Evolutionary conservation across 2,113 vertebrate species (phyloP), one percentile per base, ranked within the genome.

Genomic region (Perca flavescens): DNA sequence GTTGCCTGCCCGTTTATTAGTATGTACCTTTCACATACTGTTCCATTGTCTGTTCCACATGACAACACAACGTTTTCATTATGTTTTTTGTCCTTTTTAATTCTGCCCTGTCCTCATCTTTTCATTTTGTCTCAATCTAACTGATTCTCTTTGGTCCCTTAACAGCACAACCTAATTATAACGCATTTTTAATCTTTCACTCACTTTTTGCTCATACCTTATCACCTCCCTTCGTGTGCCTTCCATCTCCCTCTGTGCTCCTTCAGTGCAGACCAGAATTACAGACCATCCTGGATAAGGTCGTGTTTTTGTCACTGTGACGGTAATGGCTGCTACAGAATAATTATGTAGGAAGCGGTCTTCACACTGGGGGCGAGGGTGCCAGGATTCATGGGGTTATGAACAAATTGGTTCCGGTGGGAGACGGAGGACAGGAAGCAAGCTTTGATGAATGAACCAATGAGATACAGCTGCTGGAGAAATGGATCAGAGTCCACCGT

Each of bases 351-450:
- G 81, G 85, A 90, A 88, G 79, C 64, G 25, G 73, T 76, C 91
- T 88, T 40, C 67, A 77, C 88, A 86, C 79, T 86, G 62, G 80
- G 84, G 80, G 77, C 50, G 62, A 79, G 78, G 89, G 85, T 84
- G 84, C 84, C 84, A 90, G 82, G 86, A 93, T 89, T 88, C 87
- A 91, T 87, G 89, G 86, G 90, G 89, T 94, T 92, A 89, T 86
- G 90, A 91, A 91, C 89, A 94, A 93, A 94, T 94, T 93, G 91
- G 91, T 93, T 94, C 91, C 87, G 85, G 79, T 90, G 92, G 94
- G 91, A 94, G 82, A 90, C 47, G 7, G 56, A 89, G 87, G 86
- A 92, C 93, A 93, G 92, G 91, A 94, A 90, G 88, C 77, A 2
- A 76, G 61, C 86, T 92, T 93, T 93, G 92, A 93, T 89, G 89